Conservation (phyloP, 2,113 vertebrate species). For the Plectropomus leopardus region DNA sequence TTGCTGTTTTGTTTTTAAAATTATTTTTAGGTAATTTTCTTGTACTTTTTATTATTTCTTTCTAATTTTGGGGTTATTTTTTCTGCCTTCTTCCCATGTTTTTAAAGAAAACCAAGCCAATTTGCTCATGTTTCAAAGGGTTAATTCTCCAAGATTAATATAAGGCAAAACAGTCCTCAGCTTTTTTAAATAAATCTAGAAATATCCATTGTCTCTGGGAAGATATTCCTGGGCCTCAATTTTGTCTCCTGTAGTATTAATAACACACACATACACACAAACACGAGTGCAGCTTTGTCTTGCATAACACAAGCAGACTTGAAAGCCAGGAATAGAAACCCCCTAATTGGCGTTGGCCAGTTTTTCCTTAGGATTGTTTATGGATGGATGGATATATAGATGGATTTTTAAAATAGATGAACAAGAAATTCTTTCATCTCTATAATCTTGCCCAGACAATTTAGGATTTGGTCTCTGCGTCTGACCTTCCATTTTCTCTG, state of each 20-base stretch:
- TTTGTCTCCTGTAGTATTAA: slow-evolving; percentile 6
- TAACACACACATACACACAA: slow-evolving; percentile 5
- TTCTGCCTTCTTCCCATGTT: no score
- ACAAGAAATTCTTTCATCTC: background rate
- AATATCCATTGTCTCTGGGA: background rate
- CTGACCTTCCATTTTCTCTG: slow-evolving; percentile 57
- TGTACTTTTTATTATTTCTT: no score
- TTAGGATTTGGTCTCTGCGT: slow-evolving; percentile 29
- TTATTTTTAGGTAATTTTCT: no score
- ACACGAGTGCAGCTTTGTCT: slow-evolving; percentile 12
- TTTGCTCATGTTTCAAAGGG: no score
- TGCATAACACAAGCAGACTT: slow-evolving; percentile 51
- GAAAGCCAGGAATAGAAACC: slow-evolving; percentile 39
- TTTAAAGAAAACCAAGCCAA: no score
- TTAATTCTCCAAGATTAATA: background rate
- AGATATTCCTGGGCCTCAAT: background rate
- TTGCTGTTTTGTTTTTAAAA: no score
- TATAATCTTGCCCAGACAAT: slow-evolving; percentile 22
- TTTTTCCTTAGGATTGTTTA: slow-evolving; percentile 29
- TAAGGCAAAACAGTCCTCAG: background rate
- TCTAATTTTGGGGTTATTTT: no score
- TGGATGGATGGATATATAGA: background rate
- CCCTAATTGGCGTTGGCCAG: slow-evolving; percentile 33
- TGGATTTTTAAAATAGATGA: background rate
- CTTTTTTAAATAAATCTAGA: slow-evolving; percentile 9